These are phyloP conservation scores for Delichon dasypus DNA, from an alignment of 2,797 vertebrate species.

Conservation along the genomic window DNA sequence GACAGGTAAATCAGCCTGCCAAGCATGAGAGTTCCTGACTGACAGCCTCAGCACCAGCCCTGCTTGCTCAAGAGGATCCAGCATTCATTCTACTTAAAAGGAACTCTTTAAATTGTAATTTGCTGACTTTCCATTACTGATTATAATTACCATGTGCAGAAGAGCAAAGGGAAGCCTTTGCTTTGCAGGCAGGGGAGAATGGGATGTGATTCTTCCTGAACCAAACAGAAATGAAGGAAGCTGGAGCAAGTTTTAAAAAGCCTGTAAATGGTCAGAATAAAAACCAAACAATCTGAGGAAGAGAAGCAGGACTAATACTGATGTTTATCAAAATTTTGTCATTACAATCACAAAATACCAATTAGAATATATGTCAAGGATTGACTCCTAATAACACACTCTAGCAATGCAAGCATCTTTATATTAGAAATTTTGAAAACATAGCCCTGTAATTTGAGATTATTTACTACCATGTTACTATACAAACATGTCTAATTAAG, in stretches of 20 bases:
- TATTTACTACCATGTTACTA: not conserved
- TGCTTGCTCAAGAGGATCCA: not conserved
- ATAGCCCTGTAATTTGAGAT: not conserved
- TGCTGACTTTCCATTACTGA: constrained; percentile 37
- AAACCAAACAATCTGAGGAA: not conserved
- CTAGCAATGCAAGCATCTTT: not conserved
- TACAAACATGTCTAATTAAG: not conserved
- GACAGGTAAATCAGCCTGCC: constrained; percentile 39
- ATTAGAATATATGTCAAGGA: not conserved
- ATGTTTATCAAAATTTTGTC: not conserved
- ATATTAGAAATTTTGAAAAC: not conserved
- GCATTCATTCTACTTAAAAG: constrained; percentile 9
- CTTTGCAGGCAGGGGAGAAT: not conserved
- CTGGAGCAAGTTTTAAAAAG: not conserved
- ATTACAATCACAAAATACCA: not conserved
- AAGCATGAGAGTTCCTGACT: constrained; percentile 8
- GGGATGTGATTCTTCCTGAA: not conserved
- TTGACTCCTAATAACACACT: not conserved
- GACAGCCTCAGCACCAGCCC: constrained; percentile 20
- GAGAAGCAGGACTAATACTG: not conserved
- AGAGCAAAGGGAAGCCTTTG: not conserved
- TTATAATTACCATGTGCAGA: constrained; percentile 15
- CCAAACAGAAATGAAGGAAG: not conserved
- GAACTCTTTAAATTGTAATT: constrained; percentile 2
- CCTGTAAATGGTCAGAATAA: not conserved